These are phyloP conservation scores for Coreoperca whiteheadi DNA, from an alignment of 2,113 vertebrate genomes.

Conservation along the genomic window DNA sequence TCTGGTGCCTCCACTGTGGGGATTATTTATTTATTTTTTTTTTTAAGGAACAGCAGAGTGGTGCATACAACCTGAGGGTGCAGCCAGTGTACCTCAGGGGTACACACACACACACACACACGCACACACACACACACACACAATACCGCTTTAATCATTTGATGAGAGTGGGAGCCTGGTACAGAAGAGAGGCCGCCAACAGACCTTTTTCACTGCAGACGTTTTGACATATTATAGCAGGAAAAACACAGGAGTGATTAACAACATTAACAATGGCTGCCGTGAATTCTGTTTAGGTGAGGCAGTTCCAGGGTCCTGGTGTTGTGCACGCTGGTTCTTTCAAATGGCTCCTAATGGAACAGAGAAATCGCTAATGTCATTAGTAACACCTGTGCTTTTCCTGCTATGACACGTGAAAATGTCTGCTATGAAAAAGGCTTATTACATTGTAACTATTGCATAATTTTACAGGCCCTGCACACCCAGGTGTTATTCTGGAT, in stretches of 20 bases:
- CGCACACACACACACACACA: no score
- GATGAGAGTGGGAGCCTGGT: neutral
- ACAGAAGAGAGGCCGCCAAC: neutral
- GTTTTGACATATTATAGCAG: constrained; percentile 12
- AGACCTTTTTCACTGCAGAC: neutral
- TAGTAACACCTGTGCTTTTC: constrained; percentile 6
- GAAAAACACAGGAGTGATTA: constrained; percentile 33
- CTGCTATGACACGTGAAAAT: neutral
- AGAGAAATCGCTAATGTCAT: constrained; percentile 11
- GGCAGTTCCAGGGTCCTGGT: neutral
- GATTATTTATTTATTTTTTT: constrained; percentile 37
- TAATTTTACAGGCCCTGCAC: neutral
- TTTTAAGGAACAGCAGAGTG: constrained; percentile 43
- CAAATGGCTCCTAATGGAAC: neutral
- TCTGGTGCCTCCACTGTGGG: constrained; percentile 54
- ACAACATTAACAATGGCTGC: constrained; percentile 15
- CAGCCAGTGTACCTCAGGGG: constrained; percentile 49
- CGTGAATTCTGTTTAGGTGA: constrained; percentile 5
- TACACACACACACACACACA: constrained; percentile 16
- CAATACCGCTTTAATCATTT: constrained; percentile 21
- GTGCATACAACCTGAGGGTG: constrained; percentile 40
- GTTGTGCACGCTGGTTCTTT: neutral
- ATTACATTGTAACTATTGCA: neutral
- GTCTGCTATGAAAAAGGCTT: neutral
- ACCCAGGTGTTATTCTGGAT: neutral